Evolutionary conservation across 2,113 vertebrate genomes (phyloP), one percentile per base, ranked within the genome.

Genomic region (Petromus typicus): DNA sequence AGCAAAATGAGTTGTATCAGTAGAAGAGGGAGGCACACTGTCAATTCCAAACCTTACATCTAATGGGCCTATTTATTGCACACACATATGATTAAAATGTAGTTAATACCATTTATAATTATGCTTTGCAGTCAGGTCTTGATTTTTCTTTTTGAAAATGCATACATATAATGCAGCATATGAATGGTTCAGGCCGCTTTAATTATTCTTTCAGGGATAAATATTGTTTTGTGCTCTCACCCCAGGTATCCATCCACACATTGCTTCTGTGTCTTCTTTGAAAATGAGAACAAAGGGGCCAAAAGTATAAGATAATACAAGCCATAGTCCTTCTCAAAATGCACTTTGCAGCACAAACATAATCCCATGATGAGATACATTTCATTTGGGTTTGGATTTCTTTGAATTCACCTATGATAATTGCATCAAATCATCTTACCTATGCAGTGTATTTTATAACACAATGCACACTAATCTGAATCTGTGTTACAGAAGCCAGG

Each of bases 71-170:
- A 85, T 69, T 96, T 80, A 92, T 83, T 83, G 79, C 37, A 71
- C 86, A 71, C 86, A 73, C 89, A 71, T 95, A 89, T 30, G 57
- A 82, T 95, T 64, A 88, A 56, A 91, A 92, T 96, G 4, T 76
- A 90, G 89, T 30, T 78, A 86, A 89, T 91, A 90, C 13, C 18
- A 81, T 76, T 93, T 93, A 93, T 71, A 95, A 84, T 94, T 94
- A 95, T 75, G 30, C 59, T 95, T 63, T 90, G 22, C 12, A 84
- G 1, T 82, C 67, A 93, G 67, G 45, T 67, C 83, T 91, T 91
- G n/a, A 67, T 91, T 83, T 93, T 6, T 12, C 3, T 76, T 96
- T 97, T 51, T 34, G 83, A 89, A 95, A 91, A 86, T 83, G 71
- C n/a, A 88, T 85, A 20, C 20, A 48, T 63, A 1, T 80, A 95